Evolutionary conservation across 2,113 vertebrate genomes (phyloP), one percentile per base, ranked within the genome.

Genomic region (Mobula hypostoma): DNA sequence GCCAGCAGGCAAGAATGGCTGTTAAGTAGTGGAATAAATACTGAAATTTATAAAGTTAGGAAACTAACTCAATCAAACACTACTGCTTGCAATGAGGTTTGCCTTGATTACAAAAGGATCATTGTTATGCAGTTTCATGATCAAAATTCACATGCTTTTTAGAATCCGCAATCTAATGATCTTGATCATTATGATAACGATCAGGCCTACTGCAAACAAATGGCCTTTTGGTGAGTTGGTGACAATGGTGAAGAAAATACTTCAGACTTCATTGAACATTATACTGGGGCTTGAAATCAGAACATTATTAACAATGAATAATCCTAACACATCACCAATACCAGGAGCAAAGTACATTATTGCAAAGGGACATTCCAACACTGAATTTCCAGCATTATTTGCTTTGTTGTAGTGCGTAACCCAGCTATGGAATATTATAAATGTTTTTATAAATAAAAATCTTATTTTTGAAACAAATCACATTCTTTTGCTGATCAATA

Each of bases 401-500:
- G 11, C 12, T 61, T 61, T 29, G 9, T 8, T 12, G 58, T 9
- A 11, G 9, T 85, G 19, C 0, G 79, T 24, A 9, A 61, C 17
- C 48, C 82, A 88, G 0, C 12, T 63, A 63, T 88, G 83, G 58
- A 63, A n/a, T 87, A 87, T 87, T 24, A 87, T 29, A 29, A 29
- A 87, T 61, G 29, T 88, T 48, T 63, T 88, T n/a, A 88, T 63
- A 87, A 87, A 61, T 87, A 87, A 87, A 87, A 14, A 27, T 87
- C 40, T 29, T 58, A 48, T 87, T 87, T 61, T 56, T 63, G 56
- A 24, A 63, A 85, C 24, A 61, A 14, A 48, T n/a, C 58, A 61
- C 21, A 83, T 56, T n/a, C 83, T 70, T 70, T 63, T 88, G 83
- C 24, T n/a, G 58, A 63, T 63, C 58, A n/a, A n/a, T 63, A 63